These are phyloP conservation scores for Arenaria interpres DNA, from an alignment of 2,113 vertebrate species.

Conservation along the genomic window DNA sequence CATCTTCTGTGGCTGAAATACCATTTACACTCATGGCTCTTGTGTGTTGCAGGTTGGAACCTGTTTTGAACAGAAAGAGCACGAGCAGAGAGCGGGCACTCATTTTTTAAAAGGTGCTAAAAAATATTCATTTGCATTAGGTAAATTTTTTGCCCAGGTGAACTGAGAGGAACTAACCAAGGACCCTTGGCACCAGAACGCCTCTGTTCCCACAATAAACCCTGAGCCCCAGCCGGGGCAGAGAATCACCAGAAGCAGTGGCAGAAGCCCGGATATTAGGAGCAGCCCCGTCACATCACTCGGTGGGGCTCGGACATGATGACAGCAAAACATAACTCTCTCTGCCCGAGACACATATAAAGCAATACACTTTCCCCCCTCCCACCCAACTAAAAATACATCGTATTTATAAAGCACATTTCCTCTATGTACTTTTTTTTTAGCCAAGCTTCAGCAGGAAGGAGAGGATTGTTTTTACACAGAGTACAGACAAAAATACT, in stretches of 20 bases:
- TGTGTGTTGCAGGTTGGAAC: background rate
- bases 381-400: background rate
- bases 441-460: background rate
- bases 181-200: background rate
- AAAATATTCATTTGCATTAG: background rate
- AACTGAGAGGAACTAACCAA: background rate
- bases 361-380: background rate
- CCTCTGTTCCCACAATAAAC: background rate
- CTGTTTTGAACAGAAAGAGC: background rate
- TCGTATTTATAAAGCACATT: background rate
- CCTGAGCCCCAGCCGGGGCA: background rate
- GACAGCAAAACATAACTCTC: background rate
- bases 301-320: background rate
- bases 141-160: background rate
- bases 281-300: background rate
- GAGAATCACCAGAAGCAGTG: background rate
- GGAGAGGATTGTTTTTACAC: background rate
- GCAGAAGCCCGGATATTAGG: background rate
- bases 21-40: background rate
- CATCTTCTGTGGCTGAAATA: background rate
- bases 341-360: background rate
- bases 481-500: background rate
- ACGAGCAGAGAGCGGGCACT: fast-evolving
- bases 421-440: background rate
- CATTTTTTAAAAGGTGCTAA: background rate